phyloP scores from a whole-genome alignment of 1,140 invertebrate species.

The Tribolium castaneum region DNA sequence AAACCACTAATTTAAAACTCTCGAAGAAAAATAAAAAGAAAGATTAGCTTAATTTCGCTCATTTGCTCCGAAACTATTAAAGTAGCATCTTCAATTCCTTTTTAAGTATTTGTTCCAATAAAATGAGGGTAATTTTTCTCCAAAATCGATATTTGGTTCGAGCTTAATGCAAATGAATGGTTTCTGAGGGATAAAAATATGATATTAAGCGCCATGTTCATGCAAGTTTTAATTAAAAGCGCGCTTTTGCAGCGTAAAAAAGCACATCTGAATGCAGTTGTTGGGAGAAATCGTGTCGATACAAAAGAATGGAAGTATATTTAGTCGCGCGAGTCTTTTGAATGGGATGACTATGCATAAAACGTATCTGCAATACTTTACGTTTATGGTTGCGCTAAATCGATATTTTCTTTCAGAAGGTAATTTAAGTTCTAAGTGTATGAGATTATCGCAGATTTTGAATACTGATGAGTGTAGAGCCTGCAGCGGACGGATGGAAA shows the following conservation, averaged over 20 bases:
- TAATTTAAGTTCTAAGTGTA: slow-evolving; percentile 44
- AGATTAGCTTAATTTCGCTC: not conserved
- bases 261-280: not conserved
- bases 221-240: slow-evolving; percentile 12
- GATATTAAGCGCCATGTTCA: slow-evolving; percentile 1
- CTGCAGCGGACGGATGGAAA: not conserved
- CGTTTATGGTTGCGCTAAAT: slow-evolving; percentile 36
- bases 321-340: not conserved
- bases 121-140: not conserved
- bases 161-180: not conserved
- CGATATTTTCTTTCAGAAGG: slow-evolving; percentile 41
- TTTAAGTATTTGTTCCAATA: not conserved
- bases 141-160: not conserved
- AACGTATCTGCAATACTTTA: slow-evolving; percentile 41
- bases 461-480: slow-evolving; percentile 31
- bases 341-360: slow-evolving; percentile 7
- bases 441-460: slow-evolving; percentile 40
- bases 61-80: not conserved
- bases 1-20: not conserved
- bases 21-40: not conserved
- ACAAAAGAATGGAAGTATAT: not conserved
- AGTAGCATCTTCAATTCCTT: not conserved
- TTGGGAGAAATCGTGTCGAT: not conserved
- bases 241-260: not conserved
- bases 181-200: slow-evolving; percentile 3